Percentiles rank a stretch among this genome's conserved stretches.
Conservation (phyloP, 2,888 invertebrate genomes). For the Eupithecia tripunctaria region DNA sequence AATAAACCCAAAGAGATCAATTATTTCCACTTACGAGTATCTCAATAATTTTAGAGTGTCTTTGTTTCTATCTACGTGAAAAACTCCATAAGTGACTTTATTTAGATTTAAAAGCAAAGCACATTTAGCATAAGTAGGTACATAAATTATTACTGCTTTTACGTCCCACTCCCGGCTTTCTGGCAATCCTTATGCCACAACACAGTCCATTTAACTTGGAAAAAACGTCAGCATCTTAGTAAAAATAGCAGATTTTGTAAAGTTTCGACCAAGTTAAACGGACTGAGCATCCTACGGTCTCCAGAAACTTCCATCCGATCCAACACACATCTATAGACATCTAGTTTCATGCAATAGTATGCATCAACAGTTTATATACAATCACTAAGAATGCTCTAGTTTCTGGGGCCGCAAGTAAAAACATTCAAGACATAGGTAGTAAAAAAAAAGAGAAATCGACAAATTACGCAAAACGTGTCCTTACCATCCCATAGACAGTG, state of each 20-base stretch:
- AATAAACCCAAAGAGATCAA: neutral
- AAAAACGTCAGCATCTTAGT: conserved; percentile 21
- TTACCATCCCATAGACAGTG: conserved; percentile 78
- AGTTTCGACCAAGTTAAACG: conserved; percentile 60
- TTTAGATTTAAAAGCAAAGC: conserved; percentile 29
- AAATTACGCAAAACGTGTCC: conserved; percentile 74
- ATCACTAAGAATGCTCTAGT: conserved; percentile 50
- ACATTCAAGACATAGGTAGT: conserved; percentile 61
- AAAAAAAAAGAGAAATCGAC: conserved; percentile 54
- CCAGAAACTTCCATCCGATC: conserved; percentile 64
- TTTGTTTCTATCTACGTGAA: conserved; percentile 10
- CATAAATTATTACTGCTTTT: conserved; percentile 30
- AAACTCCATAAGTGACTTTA: neutral
- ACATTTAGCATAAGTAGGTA: conserved; percentile 29
- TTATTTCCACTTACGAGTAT: neutral
- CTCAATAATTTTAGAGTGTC: neutral
- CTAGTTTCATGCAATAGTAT: conserved; percentile 58
- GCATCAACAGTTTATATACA: conserved; percentile 45
- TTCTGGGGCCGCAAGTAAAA: conserved; percentile 67
- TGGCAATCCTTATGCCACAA: conserved; percentile 60
- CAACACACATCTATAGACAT: conserved; percentile 54
- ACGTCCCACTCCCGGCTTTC: conserved; percentile 53
- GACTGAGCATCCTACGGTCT: conserved; percentile 60
- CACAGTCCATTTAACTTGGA: conserved; percentile 66
- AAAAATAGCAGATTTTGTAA: neutral